A percentile compares a stretch with the other conserved stretches of the same genome.
phyloP scores from a whole-genome alignment of 2,888 invertebrate species.

The Eupithecia dodoneata region DNA sequence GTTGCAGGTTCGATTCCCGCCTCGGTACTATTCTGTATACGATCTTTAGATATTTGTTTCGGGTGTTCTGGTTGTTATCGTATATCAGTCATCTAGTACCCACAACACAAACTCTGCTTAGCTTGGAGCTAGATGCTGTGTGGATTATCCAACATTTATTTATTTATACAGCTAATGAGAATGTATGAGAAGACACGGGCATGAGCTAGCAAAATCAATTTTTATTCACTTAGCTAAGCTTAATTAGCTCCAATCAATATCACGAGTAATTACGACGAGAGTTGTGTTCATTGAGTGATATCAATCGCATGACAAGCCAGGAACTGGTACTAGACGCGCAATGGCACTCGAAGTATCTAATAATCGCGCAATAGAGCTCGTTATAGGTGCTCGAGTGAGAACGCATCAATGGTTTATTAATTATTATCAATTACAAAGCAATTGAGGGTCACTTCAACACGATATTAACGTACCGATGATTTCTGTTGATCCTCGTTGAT shows the following conservation, averaged over 20 bases:
- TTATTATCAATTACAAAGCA: neutral
- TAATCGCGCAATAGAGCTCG: neutral
- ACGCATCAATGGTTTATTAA: constrained; percentile 6
- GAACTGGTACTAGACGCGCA: constrained; percentile 2
- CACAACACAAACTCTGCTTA: no score
- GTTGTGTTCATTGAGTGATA: constrained; percentile 1
- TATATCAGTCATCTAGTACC: no score
- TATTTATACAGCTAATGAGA: neutral
- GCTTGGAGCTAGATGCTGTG: no score
- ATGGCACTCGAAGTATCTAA: constrained; percentile 5
- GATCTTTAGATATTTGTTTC: no score
- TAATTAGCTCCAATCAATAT: neutral
- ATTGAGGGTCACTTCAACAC: neutral
- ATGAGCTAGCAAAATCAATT: neutral
- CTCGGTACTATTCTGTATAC: no score
- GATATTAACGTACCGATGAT: neutral
- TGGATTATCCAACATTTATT: no score
- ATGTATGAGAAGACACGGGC: neutral
- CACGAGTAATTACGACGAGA: neutral
- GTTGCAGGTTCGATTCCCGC: no score
- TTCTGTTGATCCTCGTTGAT: neutral
- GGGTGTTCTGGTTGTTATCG: no score
- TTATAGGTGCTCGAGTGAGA: neutral
- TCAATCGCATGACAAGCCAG: neutral
- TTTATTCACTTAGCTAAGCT: neutral